Evolutionary conservation across 2,113 vertebrate genomes (phyloP), one percentile per base, ranked within the genome.

Genomic region (Microtus montanus): DNA sequence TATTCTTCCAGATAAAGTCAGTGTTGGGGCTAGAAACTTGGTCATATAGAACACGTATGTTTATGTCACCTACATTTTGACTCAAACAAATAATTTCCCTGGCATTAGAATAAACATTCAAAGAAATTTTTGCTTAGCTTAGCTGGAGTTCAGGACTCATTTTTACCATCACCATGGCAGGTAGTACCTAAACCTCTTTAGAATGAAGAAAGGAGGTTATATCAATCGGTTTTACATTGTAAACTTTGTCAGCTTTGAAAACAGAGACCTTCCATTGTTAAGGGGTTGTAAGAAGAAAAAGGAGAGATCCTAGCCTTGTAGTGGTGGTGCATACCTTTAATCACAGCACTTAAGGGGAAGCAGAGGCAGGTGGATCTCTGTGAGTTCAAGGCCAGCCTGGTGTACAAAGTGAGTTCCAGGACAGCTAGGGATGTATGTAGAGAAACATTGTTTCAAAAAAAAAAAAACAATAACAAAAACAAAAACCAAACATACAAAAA

Each of bases 221-320:
- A 5, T 30, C 28, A 84, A 13, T 70, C 5, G 61, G 9, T 92
- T 94, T 87, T 38, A 52, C 49, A 26, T 28, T 89, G 68, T 13
- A 75, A 35, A 82, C 49, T 49, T 93, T 30, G 33, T 91, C 15
- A 87, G 44, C 20, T 91, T 85, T 87, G 77, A 86, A 84, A 35
- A 84, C 38, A 73, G 74, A 75, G 22, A 3, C 26, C 54, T 79
- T 87, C 33, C 11, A 3, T 35, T 83, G 92, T 1, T 30, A 93
- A 47, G 70, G 38, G 13, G 2, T 74, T 74, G 70, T 75, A 74
- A 66, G 35, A 52, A 94, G 85, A 77, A 93, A 95, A 95, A 26
- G 17, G 22, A 93, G 14, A 30, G 38, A 24, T n/a, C 11, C 5
- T 13, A 13, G 54, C 54, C 54, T 58, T 58, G 54, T 58, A 5